Evolutionary conservation across 2,113 vertebrate genomes (phyloP).

Genomic region (Oryzias javanicus): DNA sequence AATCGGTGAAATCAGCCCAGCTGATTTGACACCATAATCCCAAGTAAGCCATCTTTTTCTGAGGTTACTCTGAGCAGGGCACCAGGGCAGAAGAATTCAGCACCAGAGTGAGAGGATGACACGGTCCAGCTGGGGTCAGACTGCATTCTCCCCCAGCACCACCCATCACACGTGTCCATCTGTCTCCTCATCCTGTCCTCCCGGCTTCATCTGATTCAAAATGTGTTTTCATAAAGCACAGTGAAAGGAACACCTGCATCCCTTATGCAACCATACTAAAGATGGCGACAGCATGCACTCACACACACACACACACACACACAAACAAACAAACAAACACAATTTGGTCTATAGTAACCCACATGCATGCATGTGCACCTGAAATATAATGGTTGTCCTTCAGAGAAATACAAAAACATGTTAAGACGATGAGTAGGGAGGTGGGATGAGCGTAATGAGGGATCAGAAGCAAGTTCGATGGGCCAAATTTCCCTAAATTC

Average conservation of each 20-base stretch:
- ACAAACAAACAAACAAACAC: conserved; percentile 36
- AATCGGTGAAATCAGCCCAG: conserved; percentile 75
- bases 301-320: conserved; percentile 38
- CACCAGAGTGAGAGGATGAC: conserved; percentile 53
- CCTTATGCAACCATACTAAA: conserved; percentile 31
- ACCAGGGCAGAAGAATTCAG: conserved; percentile 51
- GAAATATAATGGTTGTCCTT: conserved; percentile 61
- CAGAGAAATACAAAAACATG: conserved; percentile 33
- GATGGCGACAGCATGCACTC: conserved; percentile 46
- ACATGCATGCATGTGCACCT: conserved; percentile 62
- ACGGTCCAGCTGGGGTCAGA: conserved; percentile 27
- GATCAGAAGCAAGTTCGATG: no score
- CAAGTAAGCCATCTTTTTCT: conserved; percentile 42
- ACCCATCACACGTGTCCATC: neutral
- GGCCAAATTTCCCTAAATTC: conserved; percentile 3
- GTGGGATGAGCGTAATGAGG: conserved; percentile 15
- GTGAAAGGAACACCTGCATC: conserved; percentile 41
- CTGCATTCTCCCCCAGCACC: neutral
- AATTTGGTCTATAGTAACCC: conserved; percentile 33
- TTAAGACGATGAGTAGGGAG: conserved; percentile 35
- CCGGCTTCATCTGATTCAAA: conserved; percentile 11
- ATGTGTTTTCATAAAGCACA: conserved; percentile 51
- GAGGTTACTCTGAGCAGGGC: conserved; percentile 52
- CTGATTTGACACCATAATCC: conserved; percentile 66
- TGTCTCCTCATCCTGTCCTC: neutral